phyloP scores from a whole-genome alignment of 2,797 vertebrate species.

The Melopsittacus undulatus region DNA sequence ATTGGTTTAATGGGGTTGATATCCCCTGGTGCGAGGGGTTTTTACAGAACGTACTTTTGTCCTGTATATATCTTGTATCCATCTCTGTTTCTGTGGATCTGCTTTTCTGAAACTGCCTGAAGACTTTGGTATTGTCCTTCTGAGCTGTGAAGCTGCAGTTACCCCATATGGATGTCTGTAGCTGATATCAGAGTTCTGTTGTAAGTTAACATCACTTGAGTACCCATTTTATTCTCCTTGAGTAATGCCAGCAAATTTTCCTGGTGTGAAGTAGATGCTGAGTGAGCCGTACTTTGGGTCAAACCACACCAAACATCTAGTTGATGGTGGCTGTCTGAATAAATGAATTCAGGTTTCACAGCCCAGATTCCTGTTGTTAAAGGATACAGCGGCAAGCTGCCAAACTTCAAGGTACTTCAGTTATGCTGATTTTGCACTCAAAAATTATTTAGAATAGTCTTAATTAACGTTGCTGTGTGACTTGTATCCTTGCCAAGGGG shows the following conservation, averaged over 20 bases:
- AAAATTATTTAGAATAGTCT: background rate
- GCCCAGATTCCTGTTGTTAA: background rate
- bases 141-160: background rate
- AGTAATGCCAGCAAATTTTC: rapidly evolving
- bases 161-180: rapidly evolving
- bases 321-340: background rate
- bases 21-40: rapidly evolving
- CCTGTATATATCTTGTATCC: background rate
- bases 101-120: background rate
- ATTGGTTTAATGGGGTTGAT: background rate
- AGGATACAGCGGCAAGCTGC: background rate
- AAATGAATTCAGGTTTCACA: background rate
- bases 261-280: background rate
- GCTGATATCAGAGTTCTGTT: background rate
- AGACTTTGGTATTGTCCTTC: background rate
- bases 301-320: background rate
- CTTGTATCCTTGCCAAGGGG: background rate
- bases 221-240: background rate
- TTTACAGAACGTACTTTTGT: background rate
- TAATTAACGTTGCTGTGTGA: background rate
- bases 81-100: background rate
- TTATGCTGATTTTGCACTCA: background rate
- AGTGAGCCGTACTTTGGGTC: background rate
- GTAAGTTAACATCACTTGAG: background rate
- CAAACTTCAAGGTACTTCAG: background rate